These are phyloP conservation scores for Piezodorus guildinii DNA, from an alignment of 1,140 invertebrate species.

Conservation along the genomic window DNA sequence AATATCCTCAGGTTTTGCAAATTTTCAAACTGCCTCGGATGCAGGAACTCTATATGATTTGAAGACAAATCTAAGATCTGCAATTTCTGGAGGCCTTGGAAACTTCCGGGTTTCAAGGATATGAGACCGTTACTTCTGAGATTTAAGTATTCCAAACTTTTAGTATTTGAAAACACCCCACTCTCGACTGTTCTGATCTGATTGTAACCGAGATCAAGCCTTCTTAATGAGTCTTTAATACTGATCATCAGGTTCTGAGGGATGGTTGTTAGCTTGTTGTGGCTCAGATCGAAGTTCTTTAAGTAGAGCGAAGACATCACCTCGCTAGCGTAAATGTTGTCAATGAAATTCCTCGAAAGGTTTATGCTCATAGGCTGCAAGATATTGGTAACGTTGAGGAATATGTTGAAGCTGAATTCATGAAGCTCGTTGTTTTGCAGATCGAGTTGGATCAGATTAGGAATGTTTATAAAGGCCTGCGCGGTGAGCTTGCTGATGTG, in stretches of 20 bases:
- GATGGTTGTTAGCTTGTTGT: constrained; percentile 51
- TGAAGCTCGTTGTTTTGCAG: constrained; percentile 57
- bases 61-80: constrained; percentile 69
- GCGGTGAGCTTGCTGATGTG: constrained; percentile 45
- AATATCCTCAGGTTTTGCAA: constrained; percentile 60
- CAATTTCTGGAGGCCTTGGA: constrained; percentile 54
- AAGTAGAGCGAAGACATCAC: constrained; percentile 35
- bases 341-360: constrained; percentile 53
- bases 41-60: constrained; percentile 61
- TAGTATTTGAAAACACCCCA: constrained; percentile 54
- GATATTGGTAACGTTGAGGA: constrained; percentile 49
- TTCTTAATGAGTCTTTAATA: constrained; percentile 46
- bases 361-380: constrained; percentile 51
- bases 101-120: constrained; percentile 58
- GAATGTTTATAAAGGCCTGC: constrained; percentile 52
- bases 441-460: constrained; percentile 53
- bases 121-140: constrained; percentile 60
- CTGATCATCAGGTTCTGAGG: constrained; percentile 49
- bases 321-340: constrained; percentile 42
- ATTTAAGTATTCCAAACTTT: constrained; percentile 57
- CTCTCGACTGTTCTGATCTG: constrained; percentile 54
- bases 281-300: constrained; percentile 55
- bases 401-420: constrained; percentile 51
- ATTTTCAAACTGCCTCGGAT: constrained; percentile 68
- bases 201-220: constrained; percentile 61